phyloP scores from a whole-genome alignment of 2,113 vertebrate genomes.

The Paraplagusia blochii region DNA sequence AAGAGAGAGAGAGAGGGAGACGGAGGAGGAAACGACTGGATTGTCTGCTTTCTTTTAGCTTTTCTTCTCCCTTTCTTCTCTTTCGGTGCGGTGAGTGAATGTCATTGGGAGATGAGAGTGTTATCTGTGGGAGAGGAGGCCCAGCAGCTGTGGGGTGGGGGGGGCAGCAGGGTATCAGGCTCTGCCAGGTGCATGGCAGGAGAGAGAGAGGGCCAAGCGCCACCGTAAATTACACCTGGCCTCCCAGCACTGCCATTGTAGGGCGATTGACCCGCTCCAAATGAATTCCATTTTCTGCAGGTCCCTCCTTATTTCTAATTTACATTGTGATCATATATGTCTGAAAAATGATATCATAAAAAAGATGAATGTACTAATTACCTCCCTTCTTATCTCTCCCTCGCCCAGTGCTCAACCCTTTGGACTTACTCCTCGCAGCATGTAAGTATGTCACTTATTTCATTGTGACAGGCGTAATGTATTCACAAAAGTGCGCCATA shows the following conservation, averaged over 20 bases:
- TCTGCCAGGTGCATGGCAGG: constrained; percentile 69
- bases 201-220: constrained; percentile 80
- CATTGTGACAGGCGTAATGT: constrained; percentile 99
- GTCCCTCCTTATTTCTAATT: constrained; percentile 99
- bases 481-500: constrained; percentile 99
- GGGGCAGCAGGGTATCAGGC: constrained; percentile 81
- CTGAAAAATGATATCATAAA: constrained; percentile 99
- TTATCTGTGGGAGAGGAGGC: constrained; percentile 93
- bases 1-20: constrained; percentile 40
- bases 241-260: constrained; percentile 92
- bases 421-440: constrained; percentile 86
- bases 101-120: constrained; percentile 90
- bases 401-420: constrained; percentile 87
- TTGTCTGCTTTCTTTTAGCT: constrained; percentile 35
- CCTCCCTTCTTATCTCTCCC: constrained; percentile 96
- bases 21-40: constrained; percentile 61
- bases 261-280: constrained; percentile 96
- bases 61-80: constrained; percentile 52
- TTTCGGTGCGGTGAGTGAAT: constrained; percentile 95
- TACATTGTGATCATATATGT: constrained; percentile 99
- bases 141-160: constrained; percentile 89
- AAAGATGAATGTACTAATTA: constrained; percentile 99
- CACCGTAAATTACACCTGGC: constrained; percentile 97
- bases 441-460: constrained; percentile 99
- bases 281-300: constrained; percentile 99